phyloP scores from a whole-genome alignment of 1,140 invertebrate genomes.

The Cherax destructor region DNA sequence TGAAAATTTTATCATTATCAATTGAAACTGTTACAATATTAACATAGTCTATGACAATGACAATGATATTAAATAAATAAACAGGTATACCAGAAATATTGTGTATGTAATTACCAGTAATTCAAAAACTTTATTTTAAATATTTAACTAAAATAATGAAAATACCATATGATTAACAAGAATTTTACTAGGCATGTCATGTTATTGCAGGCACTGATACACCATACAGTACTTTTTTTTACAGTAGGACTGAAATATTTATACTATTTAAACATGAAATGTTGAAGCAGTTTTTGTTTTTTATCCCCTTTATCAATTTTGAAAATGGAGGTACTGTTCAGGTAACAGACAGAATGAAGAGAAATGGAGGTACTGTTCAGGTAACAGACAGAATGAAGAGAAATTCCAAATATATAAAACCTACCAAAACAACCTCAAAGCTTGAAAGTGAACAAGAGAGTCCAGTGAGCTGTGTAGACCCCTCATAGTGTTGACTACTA shows the following conservation, averaged over 20 bases:
- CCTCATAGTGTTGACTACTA: not conserved
- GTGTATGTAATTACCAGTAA: not conserved
- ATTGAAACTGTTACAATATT: not conserved
- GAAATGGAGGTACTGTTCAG: no score
- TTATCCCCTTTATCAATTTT: no score
- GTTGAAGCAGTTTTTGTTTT: no score
- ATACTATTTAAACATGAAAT: no score
- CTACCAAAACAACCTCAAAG: not conserved
- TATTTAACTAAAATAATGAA: not conserved
- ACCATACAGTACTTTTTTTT: no score
- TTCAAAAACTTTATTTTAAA: not conserved
- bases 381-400: no score
- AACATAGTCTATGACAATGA: not conserved
- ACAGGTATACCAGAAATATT: not conserved
- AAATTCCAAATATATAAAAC: not conserved
- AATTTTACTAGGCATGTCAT: no score
- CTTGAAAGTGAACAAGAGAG: not conserved
- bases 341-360: no score
- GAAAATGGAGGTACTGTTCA: no score
- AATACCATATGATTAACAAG: not conserved
- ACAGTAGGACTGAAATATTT: no score
- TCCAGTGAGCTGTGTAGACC: not conserved
- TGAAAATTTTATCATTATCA: not conserved
- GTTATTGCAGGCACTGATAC: no score
- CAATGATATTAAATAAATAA: not conserved